A percentile compares a stretch with the other conserved stretches of the same genome.
Evolutionary conservation across 2,797 vertebrate species (phyloP).

Genomic region (Rhinella marina): DNA sequence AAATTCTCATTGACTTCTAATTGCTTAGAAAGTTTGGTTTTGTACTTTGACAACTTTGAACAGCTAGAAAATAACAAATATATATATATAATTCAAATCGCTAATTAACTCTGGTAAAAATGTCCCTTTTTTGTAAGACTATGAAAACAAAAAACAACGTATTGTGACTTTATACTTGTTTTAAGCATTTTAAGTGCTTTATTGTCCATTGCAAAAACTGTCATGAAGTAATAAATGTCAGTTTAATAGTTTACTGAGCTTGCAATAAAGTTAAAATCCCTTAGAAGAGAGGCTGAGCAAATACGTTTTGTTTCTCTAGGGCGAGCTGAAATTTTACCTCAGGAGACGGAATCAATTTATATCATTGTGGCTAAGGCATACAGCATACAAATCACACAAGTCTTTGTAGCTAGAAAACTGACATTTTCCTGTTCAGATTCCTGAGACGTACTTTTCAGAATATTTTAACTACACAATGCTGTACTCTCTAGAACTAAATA

Average conservation of each 20-base stretch:
- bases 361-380: conserved; percentile 55
- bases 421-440: conserved; percentile 48
- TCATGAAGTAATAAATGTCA: conserved; percentile 58
- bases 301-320: conserved; percentile 61
- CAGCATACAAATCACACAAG: conserved; percentile 58
- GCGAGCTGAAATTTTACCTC: conserved; percentile 59
- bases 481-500: conserved; percentile 44
- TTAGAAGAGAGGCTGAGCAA: conserved; percentile 60
- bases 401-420: conserved; percentile 58
- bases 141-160: conserved; percentile 10
- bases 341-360: conserved; percentile 62
- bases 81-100: conserved; percentile 31
- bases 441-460: conserved; percentile 48
- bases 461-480: conserved; percentile 46
- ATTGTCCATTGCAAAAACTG: conserved; percentile 57
- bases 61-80: conserved; percentile 38
- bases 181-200: conserved; percentile 53
- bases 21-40: conserved; percentile 42
- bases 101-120: conserved; percentile 42
- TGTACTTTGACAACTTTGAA: conserved; percentile 42
- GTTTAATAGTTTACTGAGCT: conserved; percentile 62
- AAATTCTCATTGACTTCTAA: conserved; percentile 40
- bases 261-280: conserved; percentile 61
- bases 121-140: conserved; percentile 2
- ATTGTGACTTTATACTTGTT: conserved; percentile 33